phyloP scores from a whole-genome alignment of 2,888 invertebrate genomes.

The Orchesellides sinensis region DNA sequence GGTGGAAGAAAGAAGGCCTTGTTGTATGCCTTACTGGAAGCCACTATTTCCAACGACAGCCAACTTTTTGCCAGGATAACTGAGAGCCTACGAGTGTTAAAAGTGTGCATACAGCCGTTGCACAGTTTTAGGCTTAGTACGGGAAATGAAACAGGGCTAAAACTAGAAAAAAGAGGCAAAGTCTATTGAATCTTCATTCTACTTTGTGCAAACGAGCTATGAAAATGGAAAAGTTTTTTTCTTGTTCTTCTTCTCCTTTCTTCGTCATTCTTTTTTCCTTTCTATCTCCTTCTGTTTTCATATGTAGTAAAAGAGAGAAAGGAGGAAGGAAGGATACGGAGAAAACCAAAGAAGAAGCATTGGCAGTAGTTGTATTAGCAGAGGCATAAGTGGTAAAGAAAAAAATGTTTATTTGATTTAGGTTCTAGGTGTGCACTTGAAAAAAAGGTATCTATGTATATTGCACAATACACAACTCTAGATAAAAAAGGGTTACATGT shows the following conservation, averaged over 20 bases:
- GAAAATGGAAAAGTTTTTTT: conserved; percentile 65
- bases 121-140: neutral
- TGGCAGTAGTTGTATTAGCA: conserved; percentile 51
- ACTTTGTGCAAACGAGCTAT: conserved; percentile 65
- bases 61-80: too few relatives aligned
- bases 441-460: conserved; percentile 2
- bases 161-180: conserved; percentile 40
- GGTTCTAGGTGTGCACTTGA: conserved; percentile 58
- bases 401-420: conserved; percentile 62
- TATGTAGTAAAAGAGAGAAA: conserved; percentile 22
- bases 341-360: conserved; percentile 17
- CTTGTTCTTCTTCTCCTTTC: neutral
- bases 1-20: neutral
- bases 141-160: conserved; percentile 40
- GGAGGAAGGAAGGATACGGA: conserved; percentile 10
- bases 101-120: too few relatives aligned
- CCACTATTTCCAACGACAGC: neutral
- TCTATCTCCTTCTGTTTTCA: conserved; percentile 22
- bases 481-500: neutral
- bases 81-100: too few relatives aligned
- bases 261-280: conserved; percentile 25
- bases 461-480: neutral
- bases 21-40: neutral
- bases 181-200: conserved; percentile 66
- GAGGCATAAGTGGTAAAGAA: too few relatives aligned